Conservation (phyloP, 2,888 invertebrate genomes). For the Neocrepidodera transversa region DNA sequence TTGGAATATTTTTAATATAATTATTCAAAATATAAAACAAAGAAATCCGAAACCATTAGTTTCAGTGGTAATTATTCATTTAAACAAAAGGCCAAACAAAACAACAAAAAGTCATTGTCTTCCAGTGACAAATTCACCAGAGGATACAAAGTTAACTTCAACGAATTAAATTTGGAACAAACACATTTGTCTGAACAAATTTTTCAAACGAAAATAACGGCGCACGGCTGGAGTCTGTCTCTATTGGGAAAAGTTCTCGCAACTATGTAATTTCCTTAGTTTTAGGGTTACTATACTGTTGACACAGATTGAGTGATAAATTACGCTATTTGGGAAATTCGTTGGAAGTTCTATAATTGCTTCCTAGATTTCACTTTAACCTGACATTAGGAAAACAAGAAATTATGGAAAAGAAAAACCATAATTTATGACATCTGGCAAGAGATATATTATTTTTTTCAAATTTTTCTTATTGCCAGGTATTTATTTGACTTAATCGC, state of each 20-base stretch:
- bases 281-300: slow-evolving; percentile 2
- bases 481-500: too few species aligned
- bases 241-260: slow-evolving; percentile 7
- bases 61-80: not conserved
- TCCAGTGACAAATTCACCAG: not conserved
- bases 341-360: slow-evolving; percentile 9
- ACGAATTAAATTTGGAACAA: slow-evolving; percentile 7
- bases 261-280: slow-evolving; percentile 9
- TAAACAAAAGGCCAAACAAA: not conserved
- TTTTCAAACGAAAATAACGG: slow-evolving; percentile 3
- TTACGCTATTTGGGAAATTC: slow-evolving; percentile 6
- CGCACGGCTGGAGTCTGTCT: not conserved
- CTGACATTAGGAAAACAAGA: not conserved
- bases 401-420: too few species aligned
- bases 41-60: not conserved
- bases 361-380: not conserved
- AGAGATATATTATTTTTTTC: too few species aligned
- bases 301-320: slow-evolving; percentile 18
- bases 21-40: too few species aligned
- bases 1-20: too few species aligned
- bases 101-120: not conserved
- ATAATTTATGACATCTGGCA: too few species aligned
- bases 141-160: not conserved
- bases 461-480: too few species aligned
- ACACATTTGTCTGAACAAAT: slow-evolving; percentile 3